A percentile compares a stretch with the other conserved stretches of the same genome.
phyloP scores from a whole-genome alignment of 92 coral and sea anemone species.

The Muricea muricata region DNA sequence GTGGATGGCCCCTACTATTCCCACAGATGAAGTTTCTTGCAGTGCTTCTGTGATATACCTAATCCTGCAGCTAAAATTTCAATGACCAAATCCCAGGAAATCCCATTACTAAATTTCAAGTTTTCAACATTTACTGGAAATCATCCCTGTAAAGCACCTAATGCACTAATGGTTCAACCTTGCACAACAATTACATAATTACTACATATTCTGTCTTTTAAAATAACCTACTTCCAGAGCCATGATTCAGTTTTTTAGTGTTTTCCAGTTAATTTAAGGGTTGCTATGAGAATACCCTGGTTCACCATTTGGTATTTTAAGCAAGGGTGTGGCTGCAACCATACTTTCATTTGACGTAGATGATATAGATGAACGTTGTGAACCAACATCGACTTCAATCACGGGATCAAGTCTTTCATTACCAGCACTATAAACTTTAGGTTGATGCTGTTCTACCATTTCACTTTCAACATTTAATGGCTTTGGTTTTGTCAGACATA shows the following conservation, averaged over 20 bases:
- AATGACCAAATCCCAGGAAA: too few relatives aligned
- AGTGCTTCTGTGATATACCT: too few relatives aligned
- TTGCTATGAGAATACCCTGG: not conserved
- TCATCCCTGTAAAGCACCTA: too few relatives aligned
- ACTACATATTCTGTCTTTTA: too few relatives aligned
- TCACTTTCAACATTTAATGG: slow-evolving; percentile 20
- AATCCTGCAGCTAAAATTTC: too few relatives aligned
- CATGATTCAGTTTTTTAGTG: not conserved
- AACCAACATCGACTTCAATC: slow-evolving; percentile 65
- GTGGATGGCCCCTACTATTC: too few relatives aligned
- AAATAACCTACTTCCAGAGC: too few relatives aligned
- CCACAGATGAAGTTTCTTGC: too few relatives aligned
- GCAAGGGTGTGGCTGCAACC: not conserved
- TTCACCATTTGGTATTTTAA: not conserved
- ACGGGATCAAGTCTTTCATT: slow-evolving; percentile 80
- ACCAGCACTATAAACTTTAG: slow-evolving; percentile 36
- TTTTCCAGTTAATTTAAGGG: not conserved
- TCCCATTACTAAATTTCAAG: too few relatives aligned
- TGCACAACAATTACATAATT: too few relatives aligned
- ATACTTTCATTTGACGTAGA: slow-evolving; percentile 19
- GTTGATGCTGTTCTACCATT: slow-evolving; percentile 41
- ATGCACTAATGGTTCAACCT: too few relatives aligned
- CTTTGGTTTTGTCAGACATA: slow-evolving; percentile 65
- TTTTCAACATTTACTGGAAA: too few relatives aligned
- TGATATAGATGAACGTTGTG: slow-evolving; percentile 32